These are phyloP conservation scores for Numida meleagris DNA, from an alignment of 2,113 vertebrate genomes.

Conservation along the genomic window DNA sequence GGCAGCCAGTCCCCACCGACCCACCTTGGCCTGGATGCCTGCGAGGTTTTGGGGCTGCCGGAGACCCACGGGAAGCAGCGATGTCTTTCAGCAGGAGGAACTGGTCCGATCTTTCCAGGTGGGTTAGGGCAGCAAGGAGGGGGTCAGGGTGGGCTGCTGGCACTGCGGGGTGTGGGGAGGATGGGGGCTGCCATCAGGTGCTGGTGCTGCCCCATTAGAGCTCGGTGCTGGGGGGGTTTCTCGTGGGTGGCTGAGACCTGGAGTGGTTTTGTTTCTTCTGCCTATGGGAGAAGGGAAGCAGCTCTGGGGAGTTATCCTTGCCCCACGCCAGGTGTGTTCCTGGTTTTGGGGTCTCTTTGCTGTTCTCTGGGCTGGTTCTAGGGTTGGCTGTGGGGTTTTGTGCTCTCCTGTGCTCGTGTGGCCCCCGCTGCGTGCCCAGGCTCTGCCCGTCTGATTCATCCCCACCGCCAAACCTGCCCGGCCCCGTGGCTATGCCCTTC, in stretches of 20 bases:
- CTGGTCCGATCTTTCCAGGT: constrained; percentile 95
- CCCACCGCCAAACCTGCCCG: rapidly evolving
- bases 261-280: background rate
- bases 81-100: constrained; percentile 89
- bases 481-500: rapidly evolving
- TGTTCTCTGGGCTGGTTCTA: background rate
- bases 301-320: background rate
- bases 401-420: rapidly evolving
- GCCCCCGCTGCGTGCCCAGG: background rate
- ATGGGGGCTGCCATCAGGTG: background rate
- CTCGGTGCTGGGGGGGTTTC: background rate
- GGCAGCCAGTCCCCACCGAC: rapidly evolving
- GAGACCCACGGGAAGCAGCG: background rate
- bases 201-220: background rate
- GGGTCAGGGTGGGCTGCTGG: background rate
- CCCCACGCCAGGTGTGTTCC: background rate
- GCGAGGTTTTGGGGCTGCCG: background rate
- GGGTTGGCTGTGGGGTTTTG: rapidly evolving
- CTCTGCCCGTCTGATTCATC: constrained; percentile 15
- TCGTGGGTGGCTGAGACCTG: background rate
- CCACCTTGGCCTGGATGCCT: background rate
- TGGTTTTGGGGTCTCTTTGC: background rate
- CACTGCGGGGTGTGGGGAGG: rapidly evolving
- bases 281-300: background rate
- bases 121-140: background rate